These are phyloP conservation scores for Hylaea fasciaria DNA, from an alignment of 2,888 invertebrate genomes.

Conservation along the genomic window DNA sequence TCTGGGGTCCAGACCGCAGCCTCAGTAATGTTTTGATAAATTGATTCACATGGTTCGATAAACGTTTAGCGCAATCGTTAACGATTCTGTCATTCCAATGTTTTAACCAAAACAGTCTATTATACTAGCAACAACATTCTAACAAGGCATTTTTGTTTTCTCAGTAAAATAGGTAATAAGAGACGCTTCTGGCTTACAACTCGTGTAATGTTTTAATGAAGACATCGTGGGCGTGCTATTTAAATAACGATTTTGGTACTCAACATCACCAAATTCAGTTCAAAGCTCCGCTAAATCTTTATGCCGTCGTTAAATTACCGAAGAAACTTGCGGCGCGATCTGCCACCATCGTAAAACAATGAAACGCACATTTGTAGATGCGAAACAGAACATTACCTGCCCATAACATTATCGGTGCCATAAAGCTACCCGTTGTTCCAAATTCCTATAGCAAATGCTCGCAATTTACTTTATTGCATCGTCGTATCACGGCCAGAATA, in stretches of 20 bases:
- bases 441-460: constrained; percentile 80
- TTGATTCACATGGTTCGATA: too few relatives aligned
- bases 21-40: too few relatives aligned
- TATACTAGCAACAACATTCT: too few relatives aligned
- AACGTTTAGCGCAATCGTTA: too few relatives aligned
- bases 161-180: too few relatives aligned
- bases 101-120: too few relatives aligned
- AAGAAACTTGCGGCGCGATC: constrained; percentile 41
- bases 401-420: constrained; percentile 81
- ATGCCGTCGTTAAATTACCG: constrained; percentile 39
- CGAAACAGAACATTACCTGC: constrained; percentile 79
- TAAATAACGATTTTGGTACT: constrained; percentile 34
- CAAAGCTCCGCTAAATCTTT: constrained; percentile 35
- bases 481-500: constrained; percentile 61
- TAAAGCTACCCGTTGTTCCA: constrained; percentile 76
- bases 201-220: constrained; percentile 16
- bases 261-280: constrained; percentile 25
- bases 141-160: not conserved
- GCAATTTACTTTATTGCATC: constrained; percentile 82
- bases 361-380: constrained; percentile 73
- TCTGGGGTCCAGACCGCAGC: too few relatives aligned
- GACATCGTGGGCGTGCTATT: constrained; percentile 26
- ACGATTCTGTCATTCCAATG: too few relatives aligned
- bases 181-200: not conserved
- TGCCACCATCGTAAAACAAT: constrained; percentile 68